Percentiles rank a stretch among this genome's conserved stretches.
These are phyloP conservation scores for Toxostoma redivivum DNA, from an alignment of 2,113 vertebrate species.

Conservation along the genomic window DNA sequence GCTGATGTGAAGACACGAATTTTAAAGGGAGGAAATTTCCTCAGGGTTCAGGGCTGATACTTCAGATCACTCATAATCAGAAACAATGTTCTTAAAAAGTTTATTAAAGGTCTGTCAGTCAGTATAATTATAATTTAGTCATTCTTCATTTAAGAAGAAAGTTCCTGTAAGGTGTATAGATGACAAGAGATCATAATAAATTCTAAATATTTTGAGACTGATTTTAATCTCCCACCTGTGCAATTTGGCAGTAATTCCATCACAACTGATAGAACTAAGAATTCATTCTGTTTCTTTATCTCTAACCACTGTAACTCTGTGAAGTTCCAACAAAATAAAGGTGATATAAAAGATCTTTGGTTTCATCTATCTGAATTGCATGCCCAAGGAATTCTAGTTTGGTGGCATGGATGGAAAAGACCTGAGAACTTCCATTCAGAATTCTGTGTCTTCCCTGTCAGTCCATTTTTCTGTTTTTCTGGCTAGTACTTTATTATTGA, in stretches of 20 bases:
- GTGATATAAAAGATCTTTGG: background rate
- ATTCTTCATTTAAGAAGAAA: slow-evolving; percentile 36
- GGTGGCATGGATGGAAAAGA: background rate
- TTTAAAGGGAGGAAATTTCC: slow-evolving; percentile 1
- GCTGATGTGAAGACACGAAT: background rate
- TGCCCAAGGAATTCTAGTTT: background rate
- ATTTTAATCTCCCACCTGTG: slow-evolving; percentile 55
- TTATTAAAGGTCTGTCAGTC: slow-evolving; percentile 34
- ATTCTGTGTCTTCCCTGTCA: background rate
- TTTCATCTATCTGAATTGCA: background rate
- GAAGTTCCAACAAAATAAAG: background rate
- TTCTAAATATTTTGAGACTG: slow-evolving; percentile 24
- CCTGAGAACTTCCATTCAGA: background rate
- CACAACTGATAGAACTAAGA: background rate
- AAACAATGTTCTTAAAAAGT: background rate
- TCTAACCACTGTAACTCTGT: background rate
- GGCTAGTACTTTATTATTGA: background rate
- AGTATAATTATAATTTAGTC: background rate
- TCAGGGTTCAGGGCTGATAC: background rate
- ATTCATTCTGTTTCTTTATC: background rate
- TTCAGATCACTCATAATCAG: background rate
- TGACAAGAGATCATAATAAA: slow-evolving; percentile 31
- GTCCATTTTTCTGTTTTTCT: background rate
- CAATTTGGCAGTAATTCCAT: slow-evolving; percentile 20
- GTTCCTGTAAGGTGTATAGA: background rate